Percentiles rank a stretch among this genome's conserved stretches.
Conservation (phyloP, 2,113 vertebrate genomes). For the Brachyhypopomus occidentalis region DNA sequence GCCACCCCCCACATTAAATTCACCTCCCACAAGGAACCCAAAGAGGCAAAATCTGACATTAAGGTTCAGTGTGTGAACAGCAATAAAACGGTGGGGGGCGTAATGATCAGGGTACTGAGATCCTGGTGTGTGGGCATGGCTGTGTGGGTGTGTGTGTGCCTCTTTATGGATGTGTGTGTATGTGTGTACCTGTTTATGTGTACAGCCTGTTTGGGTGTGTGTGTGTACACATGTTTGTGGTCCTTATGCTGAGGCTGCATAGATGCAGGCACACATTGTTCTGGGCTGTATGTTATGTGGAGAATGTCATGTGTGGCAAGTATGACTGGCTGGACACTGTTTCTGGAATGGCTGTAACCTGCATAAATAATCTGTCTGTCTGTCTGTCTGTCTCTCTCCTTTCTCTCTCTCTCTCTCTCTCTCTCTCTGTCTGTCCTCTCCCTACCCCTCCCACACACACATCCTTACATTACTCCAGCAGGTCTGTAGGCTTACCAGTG, state of each 20-base stretch:
- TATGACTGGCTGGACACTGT: conserved; percentile 16
- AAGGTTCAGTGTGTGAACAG: too few relatives aligned
- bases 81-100: too few relatives aligned
- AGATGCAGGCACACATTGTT: background rate
- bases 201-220: background rate
- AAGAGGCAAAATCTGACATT: too few relatives aligned
- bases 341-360: conserved; percentile 28
- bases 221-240: background rate
- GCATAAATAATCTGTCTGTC: conserved; percentile 43
- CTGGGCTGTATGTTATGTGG: conserved; percentile 10
- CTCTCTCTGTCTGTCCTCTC: background rate
- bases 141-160: background rate
- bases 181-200: background rate
- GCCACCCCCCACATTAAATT: too few relatives aligned
- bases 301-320: conserved; percentile 27
- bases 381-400: background rate
- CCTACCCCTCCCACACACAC: background rate
- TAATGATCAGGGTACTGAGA: too few relatives aligned
- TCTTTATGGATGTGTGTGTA: too few relatives aligned
- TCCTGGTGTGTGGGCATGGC: too few relatives aligned
- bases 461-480: background rate
- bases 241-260: background rate
- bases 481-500: background rate
- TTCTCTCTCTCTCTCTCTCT: background rate
- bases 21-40: too few relatives aligned